phyloP scores from a whole-genome alignment of 2,113 vertebrate genomes.

The Gasterosteus aculeatus region DNA sequence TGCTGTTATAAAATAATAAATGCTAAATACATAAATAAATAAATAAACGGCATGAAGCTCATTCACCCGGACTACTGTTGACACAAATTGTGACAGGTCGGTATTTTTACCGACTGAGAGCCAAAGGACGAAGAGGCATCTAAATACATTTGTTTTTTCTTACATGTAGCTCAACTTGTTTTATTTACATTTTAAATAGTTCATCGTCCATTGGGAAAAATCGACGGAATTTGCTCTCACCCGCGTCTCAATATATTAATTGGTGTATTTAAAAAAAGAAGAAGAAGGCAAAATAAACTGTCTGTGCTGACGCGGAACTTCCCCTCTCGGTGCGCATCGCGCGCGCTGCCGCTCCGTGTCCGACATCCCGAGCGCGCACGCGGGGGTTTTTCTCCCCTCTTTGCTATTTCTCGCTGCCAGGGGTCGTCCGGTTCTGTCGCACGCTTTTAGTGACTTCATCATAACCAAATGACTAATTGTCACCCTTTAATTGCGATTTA shows the following conservation, averaged over 20 bases:
- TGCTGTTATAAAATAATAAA: neutral
- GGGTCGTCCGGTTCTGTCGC: slow-evolving; percentile 35
- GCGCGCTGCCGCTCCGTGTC: neutral
- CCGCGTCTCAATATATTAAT: neutral
- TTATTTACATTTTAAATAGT: too few species aligned
- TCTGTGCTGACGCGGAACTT: neutral
- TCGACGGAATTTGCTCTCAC: slow-evolving; percentile 12
- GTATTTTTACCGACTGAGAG: neutral
- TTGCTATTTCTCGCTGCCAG: slow-evolving; percentile 37
- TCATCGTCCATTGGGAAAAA: neutral
- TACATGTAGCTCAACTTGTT: too few species aligned
- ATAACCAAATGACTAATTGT: slow-evolving; percentile 51
- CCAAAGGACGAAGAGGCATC: neutral
- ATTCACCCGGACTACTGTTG: neutral
- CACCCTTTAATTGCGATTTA: slow-evolving; percentile 40
- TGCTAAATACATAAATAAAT: neutral
- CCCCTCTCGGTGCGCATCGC: neutral
- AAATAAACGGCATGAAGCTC: neutral
- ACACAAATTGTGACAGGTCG: neutral
- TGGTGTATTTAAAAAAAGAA: neutral
- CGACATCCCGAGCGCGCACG: slow-evolving; percentile 18
- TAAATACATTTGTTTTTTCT: neutral
- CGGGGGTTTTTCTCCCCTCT: neutral
- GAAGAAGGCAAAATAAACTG: neutral
- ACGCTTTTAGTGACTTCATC: slow-evolving; percentile 33